Conservation (phyloP, 2,797 vertebrate genomes). For the Mus minutoides region DNA sequence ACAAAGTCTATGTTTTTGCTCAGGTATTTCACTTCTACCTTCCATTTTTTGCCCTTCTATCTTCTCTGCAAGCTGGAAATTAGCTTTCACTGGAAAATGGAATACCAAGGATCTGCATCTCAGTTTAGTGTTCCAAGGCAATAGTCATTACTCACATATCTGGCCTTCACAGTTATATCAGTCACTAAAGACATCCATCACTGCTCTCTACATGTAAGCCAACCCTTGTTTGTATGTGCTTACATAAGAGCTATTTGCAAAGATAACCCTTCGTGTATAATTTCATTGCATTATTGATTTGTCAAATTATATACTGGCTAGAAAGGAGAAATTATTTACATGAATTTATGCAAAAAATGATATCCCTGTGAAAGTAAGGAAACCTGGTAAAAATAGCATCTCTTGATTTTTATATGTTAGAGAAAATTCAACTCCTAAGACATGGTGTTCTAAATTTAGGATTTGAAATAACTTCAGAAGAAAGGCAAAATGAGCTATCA, state of each 20-base stretch:
- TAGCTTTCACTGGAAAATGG: neutral
- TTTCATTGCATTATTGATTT: conserved; percentile 2
- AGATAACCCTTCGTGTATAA: neutral
- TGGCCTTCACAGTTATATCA: neutral
- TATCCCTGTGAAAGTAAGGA: conserved; percentile 29
- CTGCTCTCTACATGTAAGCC: neutral
- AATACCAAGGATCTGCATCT: neutral
- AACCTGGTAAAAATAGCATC: conserved; percentile 57
- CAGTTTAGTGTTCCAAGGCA: neutral
- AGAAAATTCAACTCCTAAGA: conserved; percentile 23
- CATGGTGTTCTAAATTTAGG: neutral
- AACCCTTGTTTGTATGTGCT: neutral
- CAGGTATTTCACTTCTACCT: neutral
- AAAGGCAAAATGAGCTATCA: neutral
- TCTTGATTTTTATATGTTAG: conserved; percentile 45
- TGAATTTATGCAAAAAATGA: neutral
- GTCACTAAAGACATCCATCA: conserved; percentile 4
- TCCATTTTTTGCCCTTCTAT: neutral
- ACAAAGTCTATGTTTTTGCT: neutral
- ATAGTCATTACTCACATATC: neutral
- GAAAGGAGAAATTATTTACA: conserved; percentile 41
- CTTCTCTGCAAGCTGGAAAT: neutral
- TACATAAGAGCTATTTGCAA: conserved; percentile 27
- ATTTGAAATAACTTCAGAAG: conserved; percentile 47
- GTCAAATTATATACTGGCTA: neutral